Conservation (phyloP, 2,113 vertebrate species). For the Ageneiosus marmoratus region DNA sequence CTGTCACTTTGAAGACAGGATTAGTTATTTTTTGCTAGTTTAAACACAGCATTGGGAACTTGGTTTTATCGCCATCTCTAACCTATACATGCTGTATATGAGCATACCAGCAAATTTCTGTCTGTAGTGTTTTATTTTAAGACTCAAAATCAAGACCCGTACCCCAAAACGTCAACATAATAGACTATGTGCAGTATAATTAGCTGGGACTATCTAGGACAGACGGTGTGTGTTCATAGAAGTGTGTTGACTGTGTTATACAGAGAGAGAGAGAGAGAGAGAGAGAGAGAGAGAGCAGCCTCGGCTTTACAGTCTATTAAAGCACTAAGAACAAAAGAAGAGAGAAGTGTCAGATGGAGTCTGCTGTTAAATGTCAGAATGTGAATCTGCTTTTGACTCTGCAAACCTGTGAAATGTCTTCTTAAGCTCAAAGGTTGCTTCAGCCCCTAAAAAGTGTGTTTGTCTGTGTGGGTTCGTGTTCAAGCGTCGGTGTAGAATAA, state of each 20-base stretch:
- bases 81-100: background rate
- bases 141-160: background rate
- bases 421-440: background rate
- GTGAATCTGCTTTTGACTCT: slow-evolving; percentile 20
- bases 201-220: background rate
- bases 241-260: background rate
- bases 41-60: background rate
- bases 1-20: background rate
- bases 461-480: background rate
- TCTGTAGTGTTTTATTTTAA: background rate
- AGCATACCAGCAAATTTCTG: background rate
- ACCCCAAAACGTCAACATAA: background rate
- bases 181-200: background rate
- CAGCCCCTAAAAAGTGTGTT: background rate
- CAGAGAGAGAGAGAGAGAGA: background rate
- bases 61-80: background rate
- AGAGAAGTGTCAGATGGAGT: background rate
- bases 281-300: background rate
- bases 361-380: slow-evolving; percentile 7
- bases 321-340: slow-evolving; percentile 1
- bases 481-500: slow-evolving; percentile 12
- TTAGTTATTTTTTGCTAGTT: background rate
- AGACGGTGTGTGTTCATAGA: background rate
- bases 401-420: slow-evolving; percentile 19
- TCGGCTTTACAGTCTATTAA: background rate